Conservation (phyloP, 1,140 invertebrate genomes). For the Coptotermes formosanus region DNA sequence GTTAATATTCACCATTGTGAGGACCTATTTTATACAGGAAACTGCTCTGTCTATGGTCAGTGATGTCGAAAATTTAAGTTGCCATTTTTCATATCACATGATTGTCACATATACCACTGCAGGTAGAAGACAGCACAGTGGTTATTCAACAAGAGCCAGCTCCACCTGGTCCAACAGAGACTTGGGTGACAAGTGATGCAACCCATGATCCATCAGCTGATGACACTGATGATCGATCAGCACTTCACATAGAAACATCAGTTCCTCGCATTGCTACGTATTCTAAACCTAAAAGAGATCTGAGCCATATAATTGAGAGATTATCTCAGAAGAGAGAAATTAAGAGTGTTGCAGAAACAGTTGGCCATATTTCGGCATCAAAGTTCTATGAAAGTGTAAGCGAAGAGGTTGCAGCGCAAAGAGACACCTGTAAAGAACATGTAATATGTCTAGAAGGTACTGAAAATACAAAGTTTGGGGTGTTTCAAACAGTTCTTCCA, state of each 20-base stretch:
- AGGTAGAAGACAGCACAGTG: constrained; percentile 35
- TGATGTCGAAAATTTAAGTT: not conserved
- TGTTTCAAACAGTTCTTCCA: constrained; percentile 50
- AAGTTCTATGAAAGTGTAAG: constrained; percentile 30
- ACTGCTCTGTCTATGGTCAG: no score
- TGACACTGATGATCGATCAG: constrained; percentile 18
- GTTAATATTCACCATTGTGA: no score
- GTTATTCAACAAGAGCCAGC: constrained; percentile 35
- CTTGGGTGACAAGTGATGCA: constrained; percentile 51
- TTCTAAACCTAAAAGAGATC: constrained; percentile 31
- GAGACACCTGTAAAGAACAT: constrained; percentile 37
- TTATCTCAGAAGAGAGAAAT: not conserved
- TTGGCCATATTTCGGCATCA: not conserved
- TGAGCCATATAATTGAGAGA: constrained; percentile 32
- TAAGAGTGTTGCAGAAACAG: constrained; percentile 24
- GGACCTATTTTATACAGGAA: not conserved
- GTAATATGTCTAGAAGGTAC: constrained; percentile 51
- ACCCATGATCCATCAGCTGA: constrained; percentile 38
- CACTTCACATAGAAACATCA: constrained; percentile 31
- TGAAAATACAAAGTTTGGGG: constrained; percentile 50
- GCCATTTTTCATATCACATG: not conserved
- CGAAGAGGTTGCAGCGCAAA: constrained; percentile 24
- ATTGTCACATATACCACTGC: not conserved
- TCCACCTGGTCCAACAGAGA: constrained; percentile 37
- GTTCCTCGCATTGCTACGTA: not conserved